Evolutionary conservation across 2,797 vertebrate genomes (phyloP), one percentile per base, ranked within the genome.

Genomic region (Spheniscus humboldti): DNA sequence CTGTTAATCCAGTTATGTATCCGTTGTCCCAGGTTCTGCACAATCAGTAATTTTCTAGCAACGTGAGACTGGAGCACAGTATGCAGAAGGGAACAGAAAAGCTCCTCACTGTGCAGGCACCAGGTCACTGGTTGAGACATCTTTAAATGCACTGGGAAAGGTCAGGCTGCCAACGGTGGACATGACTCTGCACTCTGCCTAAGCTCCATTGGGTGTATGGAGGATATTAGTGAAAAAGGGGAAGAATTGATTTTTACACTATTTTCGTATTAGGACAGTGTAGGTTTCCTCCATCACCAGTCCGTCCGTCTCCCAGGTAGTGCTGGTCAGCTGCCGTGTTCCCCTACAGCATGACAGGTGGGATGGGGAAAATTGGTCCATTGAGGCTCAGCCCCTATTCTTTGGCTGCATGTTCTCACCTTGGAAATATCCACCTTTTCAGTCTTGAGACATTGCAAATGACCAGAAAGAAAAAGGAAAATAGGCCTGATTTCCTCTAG

Each of bases 261-360:
- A 1, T 48, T 82, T 79, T 69, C 0, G 0, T 50, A 13, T 33
- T 24, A 71, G 52, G 6, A 71, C 16, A 45, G 18, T 13, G 41
- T 6, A 57, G 37, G 27, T 22, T 35, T 71, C 57, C 41, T 66
- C 59, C 37, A 27, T 3, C 64, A 18, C 31, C 27, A 13, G 35
- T 33, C 39, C 3, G 4, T 59, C 11, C 62, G 62, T 22, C 31
- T 68, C 35, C 27, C 33, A 22, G 4, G 18, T 3, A 6, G 7
- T 22, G 18, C 20, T 85, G 37, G 17, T 73, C 59, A 75, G 67
- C 41, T 66, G 6, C 3, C 4, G 3, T 2, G 8, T 20, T 35
- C 87, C 28, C 31, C 55, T 62, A n/a, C 28, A 72, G 45, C n/a
- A 30, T 5, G 18, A 66, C 14, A 43, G n/a, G 27, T 0, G 0